Conservation (phyloP, 2,797 vertebrate genomes). For the Pipistrellus pygmaeus region DNA sequence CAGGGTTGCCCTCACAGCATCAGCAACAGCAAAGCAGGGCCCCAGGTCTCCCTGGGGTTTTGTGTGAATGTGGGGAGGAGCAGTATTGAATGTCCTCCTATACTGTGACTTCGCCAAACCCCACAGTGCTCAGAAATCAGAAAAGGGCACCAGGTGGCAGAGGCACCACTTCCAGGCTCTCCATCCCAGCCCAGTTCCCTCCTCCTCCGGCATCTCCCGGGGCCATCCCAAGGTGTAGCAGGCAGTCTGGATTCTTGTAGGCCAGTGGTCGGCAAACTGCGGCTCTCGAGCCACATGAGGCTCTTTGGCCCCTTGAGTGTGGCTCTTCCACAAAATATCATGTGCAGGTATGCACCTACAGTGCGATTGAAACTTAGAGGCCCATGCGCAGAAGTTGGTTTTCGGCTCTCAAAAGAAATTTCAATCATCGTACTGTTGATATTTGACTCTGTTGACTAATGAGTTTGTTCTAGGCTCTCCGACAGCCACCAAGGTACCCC, state of each 20-base stretch:
- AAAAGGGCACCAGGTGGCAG: background rate
- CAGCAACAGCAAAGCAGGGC: background rate
- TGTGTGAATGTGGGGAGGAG: background rate
- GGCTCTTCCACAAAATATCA: no score
- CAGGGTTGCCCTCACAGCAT: background rate
- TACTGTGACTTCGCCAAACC: background rate
- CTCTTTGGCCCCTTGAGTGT: no score
- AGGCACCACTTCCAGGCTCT: background rate
- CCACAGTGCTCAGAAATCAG: background rate
- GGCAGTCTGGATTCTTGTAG: background rate
- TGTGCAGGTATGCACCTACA: no score
- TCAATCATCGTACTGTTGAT: no score
- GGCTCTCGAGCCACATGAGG: no score
- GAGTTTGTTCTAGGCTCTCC: background rate
- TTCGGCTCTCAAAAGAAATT: no score
- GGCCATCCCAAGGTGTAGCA: background rate
- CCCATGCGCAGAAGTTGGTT: no score
- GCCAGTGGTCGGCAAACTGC: no score
- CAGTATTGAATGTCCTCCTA: background rate
- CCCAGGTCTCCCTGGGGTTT: background rate
- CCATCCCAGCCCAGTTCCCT: background rate
- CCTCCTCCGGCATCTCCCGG: background rate
- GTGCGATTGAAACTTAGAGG: no score
- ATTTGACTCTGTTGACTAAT: no score
- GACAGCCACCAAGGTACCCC: background rate